Base-by-base conservation (phyloP, 2,113 vertebrate genomes). In the Xyrauchen texanus region DNA sequence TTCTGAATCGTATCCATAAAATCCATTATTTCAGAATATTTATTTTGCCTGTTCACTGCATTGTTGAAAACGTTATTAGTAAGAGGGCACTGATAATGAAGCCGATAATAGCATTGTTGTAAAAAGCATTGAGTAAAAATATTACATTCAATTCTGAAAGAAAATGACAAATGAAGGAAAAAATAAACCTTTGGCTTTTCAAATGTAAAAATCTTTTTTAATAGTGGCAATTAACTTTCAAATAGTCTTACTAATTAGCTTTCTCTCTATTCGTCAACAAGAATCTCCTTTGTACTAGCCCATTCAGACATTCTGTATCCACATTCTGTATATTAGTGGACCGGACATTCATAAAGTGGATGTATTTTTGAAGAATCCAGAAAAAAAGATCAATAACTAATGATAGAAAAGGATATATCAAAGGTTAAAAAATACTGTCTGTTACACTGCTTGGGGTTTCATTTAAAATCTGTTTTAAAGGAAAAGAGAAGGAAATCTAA, bases 401-500 rank as follows among this genome's bases (percentile, higher is more conserved):
- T 76, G 62, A 65, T 55, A 34, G 21, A 49, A 63, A 52, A 51
- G 16, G 13, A 74, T 65, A 76, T 55, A 62, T 55, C 74, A 66
- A 52, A 76, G 74, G 62, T 65, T 76, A 76, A 76, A 58, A 76
- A 76, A 65, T 51, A 65, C 10, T 52, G 49, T 11, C 47, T 53
- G 49, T 10, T 63, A 4, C 47, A 55, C 16, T 45, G 51, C 74
- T 21, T 55, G 62, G 49, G 74, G 15, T 55, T 76, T 53, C 44
- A 76, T 76, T 58, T 58, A 58, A 58, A 58, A 2, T 58, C 21
- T 34, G 21, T 34, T 34, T n/a, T n/a, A n/a, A n/a, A n/a, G n/a
- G n/a, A 13, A 5, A 12, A 57, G 53, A 57, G 13, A 57, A 57
- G 13, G 53, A 57, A n/a, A 58, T 58, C 55, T 3, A 15, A 58